Base-by-base conservation (phyloP, 1,140 invertebrate species). In the Ephestia elutella region DNA sequence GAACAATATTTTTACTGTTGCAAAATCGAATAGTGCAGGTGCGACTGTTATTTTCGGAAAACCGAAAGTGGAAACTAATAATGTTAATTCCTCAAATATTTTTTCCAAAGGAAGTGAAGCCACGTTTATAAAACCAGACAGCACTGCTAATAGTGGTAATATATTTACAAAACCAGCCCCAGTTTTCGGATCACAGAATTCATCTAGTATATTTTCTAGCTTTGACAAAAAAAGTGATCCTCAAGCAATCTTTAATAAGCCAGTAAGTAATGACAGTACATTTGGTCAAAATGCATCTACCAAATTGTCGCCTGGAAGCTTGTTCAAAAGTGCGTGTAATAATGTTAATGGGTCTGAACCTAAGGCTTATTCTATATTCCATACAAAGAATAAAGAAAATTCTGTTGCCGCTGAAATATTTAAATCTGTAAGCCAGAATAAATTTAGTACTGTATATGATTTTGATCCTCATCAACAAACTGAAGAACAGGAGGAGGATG, bases 381-480 rank as follows among this genome's bases (percentile, higher is more conserved):
- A 80, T 68, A 75, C 61, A 15, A 86, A 87, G 73, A 84, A 84
- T 70, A 83, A 82, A 68, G 64, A 61, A 48, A 65, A 70, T 56
- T 66, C 76, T 18, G 76, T 79, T 15, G 73, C 81, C 38, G 73
- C 76, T 59, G 82, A 71, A 61, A 80, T 86, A 62, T 76, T 86
- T 60, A 73, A 68, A 62, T 82, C 83, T 18, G 70, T 73, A 32
- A 70, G 61, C 28, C 25, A 54, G 11, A 20, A 57, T 11, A 59
- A 68, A 56, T 69, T 64, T 13, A 63, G 65, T 38, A 63, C 70
- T 54, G 60, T 86, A 51, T 86, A 83, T 58, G 74, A 85, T 28
- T 85, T 85, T 65, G 65, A 74, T 63, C 38, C 38, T 15, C 2
- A 44, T 44, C 38, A 44, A 15, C 57, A 71, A 57, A 70, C 71